A percentile compares a stretch with the other conserved stretches of the same genome.
Conservation (phyloP, 2,888 invertebrate species). For the Euclidia mi region DNA sequence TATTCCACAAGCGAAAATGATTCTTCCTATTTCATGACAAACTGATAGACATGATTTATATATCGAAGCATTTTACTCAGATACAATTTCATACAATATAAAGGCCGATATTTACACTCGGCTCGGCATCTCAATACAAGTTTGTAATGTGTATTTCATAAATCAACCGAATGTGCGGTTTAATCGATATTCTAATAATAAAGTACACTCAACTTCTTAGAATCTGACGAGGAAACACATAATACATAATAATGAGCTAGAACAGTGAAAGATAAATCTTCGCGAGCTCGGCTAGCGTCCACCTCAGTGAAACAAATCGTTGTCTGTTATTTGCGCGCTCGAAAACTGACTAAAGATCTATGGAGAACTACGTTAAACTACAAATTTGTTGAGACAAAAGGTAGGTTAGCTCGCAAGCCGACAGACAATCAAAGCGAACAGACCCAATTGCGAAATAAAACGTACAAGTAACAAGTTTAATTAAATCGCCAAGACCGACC, state of each 20-base stretch:
- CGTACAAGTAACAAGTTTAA: constrained; percentile 89
- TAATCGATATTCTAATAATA: constrained; percentile 58
- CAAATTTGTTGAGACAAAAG: constrained; percentile 67
- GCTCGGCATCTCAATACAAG: neutral
- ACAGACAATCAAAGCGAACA: constrained; percentile 83
- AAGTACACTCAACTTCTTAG: constrained; percentile 61
- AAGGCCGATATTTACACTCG: neutral
- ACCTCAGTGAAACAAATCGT: constrained; percentile 46
- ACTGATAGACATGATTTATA: constrained; percentile 9
- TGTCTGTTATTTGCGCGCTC: constrained; percentile 33
- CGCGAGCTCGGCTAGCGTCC: constrained; percentile 49
- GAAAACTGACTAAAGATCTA: constrained; percentile 50
- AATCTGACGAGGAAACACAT: constrained; percentile 63
- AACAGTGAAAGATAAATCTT: constrained; percentile 62
- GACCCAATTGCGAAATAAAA: constrained; percentile 86
- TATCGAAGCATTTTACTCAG: no score
- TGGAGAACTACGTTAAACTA: constrained; percentile 59
- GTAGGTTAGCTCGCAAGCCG: constrained; percentile 69
- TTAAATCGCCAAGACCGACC: constrained; percentile 85
- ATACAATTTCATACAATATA: no score
- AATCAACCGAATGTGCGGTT: constrained; percentile 32
- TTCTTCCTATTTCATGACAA: constrained; percentile 15
- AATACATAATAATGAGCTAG: constrained; percentile 65
- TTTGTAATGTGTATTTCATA: constrained; percentile 23
- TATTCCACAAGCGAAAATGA: constrained; percentile 20